Evolutionary conservation across 2,113 vertebrate genomes (phyloP).

Genomic region (Panurus biarmicus): DNA sequence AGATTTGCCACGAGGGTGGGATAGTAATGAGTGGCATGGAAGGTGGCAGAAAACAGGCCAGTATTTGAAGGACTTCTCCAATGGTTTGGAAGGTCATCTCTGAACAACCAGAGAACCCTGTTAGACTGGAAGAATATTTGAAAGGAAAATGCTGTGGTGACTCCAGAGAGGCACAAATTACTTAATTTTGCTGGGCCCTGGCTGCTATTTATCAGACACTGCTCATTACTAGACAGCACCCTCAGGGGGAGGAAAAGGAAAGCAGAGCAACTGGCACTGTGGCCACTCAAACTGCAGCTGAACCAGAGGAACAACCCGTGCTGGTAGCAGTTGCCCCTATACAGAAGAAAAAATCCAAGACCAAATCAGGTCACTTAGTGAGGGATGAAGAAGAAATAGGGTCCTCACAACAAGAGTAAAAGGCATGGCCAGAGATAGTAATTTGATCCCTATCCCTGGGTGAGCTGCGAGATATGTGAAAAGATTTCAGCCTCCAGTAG

Average conservation of each 20-base stretch:
- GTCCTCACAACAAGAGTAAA: neutral
- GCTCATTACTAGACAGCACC: no score
- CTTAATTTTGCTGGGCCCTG: neutral
- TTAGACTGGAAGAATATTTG: neutral
- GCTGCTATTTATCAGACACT: no score
- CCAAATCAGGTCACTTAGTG: neutral
- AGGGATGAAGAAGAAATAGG: neutral
- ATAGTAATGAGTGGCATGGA: neutral
- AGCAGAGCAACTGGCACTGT: no score
- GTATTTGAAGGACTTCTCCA: neutral
- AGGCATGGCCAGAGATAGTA: no score
- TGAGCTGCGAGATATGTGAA: no score
- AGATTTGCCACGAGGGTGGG: neutral
- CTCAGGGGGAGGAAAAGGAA: no score
- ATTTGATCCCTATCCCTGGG: no score
- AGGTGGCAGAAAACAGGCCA: neutral
- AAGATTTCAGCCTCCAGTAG: no score
- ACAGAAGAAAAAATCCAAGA: neutral
- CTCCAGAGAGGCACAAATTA: neutral
- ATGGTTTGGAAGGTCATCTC: neutral
- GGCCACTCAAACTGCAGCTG: neutral
- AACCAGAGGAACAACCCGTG: neutral
- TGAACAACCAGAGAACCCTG: neutral
- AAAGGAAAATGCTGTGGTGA: neutral
- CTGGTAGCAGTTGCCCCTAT: neutral